These are phyloP conservation scores for Diplodus sargus DNA, from an alignment of 2,797 vertebrate genomes.

Conservation along the genomic window DNA sequence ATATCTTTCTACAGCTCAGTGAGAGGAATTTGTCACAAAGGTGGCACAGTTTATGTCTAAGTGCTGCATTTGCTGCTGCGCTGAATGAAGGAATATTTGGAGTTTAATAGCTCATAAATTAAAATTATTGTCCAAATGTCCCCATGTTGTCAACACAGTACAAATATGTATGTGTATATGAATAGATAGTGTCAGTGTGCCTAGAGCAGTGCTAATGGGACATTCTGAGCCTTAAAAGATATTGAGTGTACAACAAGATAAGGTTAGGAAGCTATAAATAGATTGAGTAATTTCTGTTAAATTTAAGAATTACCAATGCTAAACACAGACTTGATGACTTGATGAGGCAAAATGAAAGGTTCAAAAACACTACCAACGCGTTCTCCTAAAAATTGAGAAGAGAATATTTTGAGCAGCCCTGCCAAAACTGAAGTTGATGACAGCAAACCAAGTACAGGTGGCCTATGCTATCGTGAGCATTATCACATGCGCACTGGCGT, in stretches of 20 bases:
- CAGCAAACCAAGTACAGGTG: too few species aligned
- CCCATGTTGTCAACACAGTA: not conserved
- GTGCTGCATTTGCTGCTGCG: not conserved
- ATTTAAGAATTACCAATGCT: too few species aligned
- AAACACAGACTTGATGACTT: too few species aligned
- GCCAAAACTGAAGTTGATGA: too few species aligned
- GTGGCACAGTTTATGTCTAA: conserved; percentile 15
- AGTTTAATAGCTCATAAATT: not conserved
- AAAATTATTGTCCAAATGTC: not conserved
- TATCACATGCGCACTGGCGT: too few species aligned
- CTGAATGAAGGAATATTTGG: conserved; percentile 7
- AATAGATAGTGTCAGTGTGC: not conserved
- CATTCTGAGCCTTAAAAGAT: not conserved
- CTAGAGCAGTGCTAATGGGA: not conserved
- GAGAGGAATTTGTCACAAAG: conserved; percentile 18
- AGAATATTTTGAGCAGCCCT: too few species aligned
- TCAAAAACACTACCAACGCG: too few species aligned
- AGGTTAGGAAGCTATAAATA: not conserved
- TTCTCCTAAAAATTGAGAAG: too few species aligned
- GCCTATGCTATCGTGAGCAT: too few species aligned
- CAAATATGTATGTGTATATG: not conserved
- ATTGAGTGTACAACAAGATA: not conserved
- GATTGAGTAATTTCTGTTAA: too few species aligned
- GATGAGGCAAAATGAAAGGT: too few species aligned
- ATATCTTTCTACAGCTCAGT: conserved; percentile 6